Percentiles rank a stretch among this genome's conserved stretches.
phyloP scores from a whole-genome alignment of 1,140 invertebrate genomes.

The Ips nitidus region DNA sequence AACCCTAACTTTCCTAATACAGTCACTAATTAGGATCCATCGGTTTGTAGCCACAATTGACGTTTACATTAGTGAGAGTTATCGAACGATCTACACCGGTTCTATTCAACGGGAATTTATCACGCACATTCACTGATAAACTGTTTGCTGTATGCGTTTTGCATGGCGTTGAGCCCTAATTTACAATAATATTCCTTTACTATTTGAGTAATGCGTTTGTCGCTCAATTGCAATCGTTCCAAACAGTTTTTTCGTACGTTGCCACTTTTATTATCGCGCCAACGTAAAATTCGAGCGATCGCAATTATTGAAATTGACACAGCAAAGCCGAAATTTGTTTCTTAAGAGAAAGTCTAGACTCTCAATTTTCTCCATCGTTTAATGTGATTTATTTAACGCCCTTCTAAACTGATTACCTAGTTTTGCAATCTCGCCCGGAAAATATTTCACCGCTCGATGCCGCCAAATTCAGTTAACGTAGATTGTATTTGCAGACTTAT shows the following conservation, averaged over 20 bases:
- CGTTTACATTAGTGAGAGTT: slow-evolving; percentile 6
- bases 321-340: no score
- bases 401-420: no score
- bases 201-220: slow-evolving; percentile 3
- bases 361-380: background rate
- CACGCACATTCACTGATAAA: slow-evolving; percentile 4
- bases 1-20: background rate
- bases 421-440: no score
- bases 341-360: background rate
- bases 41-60: slow-evolving; percentile 2
- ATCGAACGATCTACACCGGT: slow-evolving; percentile 3
- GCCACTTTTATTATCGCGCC: no score
- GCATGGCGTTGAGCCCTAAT: slow-evolving; percentile 3
- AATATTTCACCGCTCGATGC: no score
- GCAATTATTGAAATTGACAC: no score
- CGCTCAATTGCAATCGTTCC: background rate
- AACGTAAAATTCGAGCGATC: no score
- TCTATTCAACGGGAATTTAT: slow-evolving; percentile 1
- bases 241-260: no score
- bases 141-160: background rate
- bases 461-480: no score
- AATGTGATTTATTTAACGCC: background rate
- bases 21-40: slow-evolving; percentile 1
- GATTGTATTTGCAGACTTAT: no score
- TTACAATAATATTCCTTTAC: background rate